Conservation (phyloP, 2,113 vertebrate species). For the Aleadryas rufinucha region DNA sequence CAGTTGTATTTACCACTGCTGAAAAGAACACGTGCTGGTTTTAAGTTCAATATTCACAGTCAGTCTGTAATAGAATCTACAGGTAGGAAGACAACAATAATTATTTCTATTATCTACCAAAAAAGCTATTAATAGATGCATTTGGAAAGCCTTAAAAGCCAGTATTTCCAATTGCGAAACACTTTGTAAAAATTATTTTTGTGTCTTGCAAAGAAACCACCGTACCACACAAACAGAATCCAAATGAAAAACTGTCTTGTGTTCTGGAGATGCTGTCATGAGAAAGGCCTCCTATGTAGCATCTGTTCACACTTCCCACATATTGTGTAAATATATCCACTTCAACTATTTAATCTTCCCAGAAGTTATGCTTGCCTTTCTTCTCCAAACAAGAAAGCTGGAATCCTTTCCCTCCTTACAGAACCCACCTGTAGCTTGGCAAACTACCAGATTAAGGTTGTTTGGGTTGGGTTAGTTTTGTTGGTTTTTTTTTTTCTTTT, state of each 20-base stretch:
- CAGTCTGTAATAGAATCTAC: neutral
- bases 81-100: neutral
- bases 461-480: neutral
- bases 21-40: accelerated
- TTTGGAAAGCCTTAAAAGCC: neutral
- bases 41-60: neutral
- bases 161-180: neutral
- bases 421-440: constrained; percentile 35
- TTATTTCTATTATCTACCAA: neutral
- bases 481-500: neutral
- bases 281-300: constrained; percentile 19
- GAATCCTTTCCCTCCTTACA: neutral
- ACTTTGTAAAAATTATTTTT: neutral
- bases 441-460: neutral
- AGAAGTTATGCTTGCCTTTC: constrained; percentile 15
- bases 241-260: neutral
- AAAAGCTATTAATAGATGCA: neutral
- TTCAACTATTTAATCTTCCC: constrained; percentile 20
- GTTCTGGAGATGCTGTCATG: neutral
- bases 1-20: neutral
- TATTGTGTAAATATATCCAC: constrained; percentile 38
- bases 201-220: neutral
- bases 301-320: constrained; percentile 50
- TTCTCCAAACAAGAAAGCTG: neutral
- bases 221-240: neutral